Base-by-base conservation (phyloP, 2,797 vertebrate genomes). In the Meda fulgida region DNA sequence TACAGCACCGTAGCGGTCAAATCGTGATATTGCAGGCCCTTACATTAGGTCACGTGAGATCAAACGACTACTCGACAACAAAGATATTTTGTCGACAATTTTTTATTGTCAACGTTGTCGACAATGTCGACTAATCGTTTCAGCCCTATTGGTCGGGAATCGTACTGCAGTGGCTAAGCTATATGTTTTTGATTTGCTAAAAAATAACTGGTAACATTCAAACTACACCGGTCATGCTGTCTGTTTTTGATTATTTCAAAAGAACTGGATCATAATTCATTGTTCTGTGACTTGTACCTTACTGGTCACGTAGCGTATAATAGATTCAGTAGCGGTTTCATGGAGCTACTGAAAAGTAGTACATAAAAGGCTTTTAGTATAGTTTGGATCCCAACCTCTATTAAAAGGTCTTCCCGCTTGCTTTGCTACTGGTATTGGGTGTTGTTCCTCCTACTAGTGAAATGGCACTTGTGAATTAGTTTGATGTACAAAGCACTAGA, bases 351-450 rank as follows among this genome's bases (percentile, higher is more conserved):
- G 46, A 53, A 53, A 14, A 75, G 18, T 53, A 53, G 5, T 63
- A 29, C 31, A 53, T 16, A 34, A 53, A 31, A 34, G 19, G 55
- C 73, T 76, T 55, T 43, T 7, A 26, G 38, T 16, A 14, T 43
- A 71, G 38, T 14, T 43, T 43, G 3, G 11, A 26, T 43, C 13
- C 23, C 23, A 71, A 14, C 36, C 65, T 66, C 85, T 88, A 85
- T 86, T 86, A 89, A 94, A 94, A 93, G 0, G 89, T 91, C 93
- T 94, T 92, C 91, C 88, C 88, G 92, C 90, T 89, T 92, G 93
- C 93, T 95, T 94, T 82, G 40, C 14, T 0, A 1, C 84, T 86
- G 40, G 1, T 13, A 34, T 51, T 75, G 9, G 21, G 16, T 48
- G 7, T 23, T 73, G 29, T 66, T 7, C 23, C 40, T 38, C 9